Evolutionary conservation across 1,140 invertebrate genomes (phyloP), one percentile per base, ranked within the genome.

Genomic region (Aricia agestis): DNA sequence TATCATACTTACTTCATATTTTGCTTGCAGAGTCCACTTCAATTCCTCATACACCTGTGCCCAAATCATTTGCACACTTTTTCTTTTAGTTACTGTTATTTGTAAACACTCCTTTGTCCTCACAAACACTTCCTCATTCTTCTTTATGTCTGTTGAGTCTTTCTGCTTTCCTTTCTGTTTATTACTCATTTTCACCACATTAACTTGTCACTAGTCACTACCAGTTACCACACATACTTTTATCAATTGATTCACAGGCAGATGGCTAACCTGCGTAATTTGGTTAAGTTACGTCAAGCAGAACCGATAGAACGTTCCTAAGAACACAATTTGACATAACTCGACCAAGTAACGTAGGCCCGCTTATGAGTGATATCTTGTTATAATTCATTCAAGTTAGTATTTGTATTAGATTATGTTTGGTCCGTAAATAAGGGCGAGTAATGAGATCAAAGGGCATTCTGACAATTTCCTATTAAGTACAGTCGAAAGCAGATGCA

Each of bases 1-100:
- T 36, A 6, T 36, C 9, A 13, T 52, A 52, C 45, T 52, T 52
- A 52, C 45, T 15, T 52, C 13, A 87, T 83, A 85, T 72, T 86
- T 85, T 59, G 69, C 75, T 18, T 66, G 74, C 9, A 81, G 36
- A 72, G 84, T 87, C 82, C 83, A 85, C 18, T 77, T 74, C 25
- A 90, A 57, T 72, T 90, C 87, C 69, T 87, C 83, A 10, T 87
- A 61, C 19, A 90, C 87, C 72, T 86, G 81, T 2, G 78, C 82
- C 86, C 86, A 88, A 59, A 73, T 76, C 66, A 82, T 71, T 7
- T 80, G 80, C 52, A 74, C 78, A 57, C 80, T 86, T 36, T 63
- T 63, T 18, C 19, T 25, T 11, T 6, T 19, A 63, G 17, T 17
- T 18, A 11, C 10, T 6, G 18, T 0, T 52, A 52, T 52, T 15